These are phyloP conservation scores for Hylia prasina DNA, from an alignment of 2,113 vertebrate species.

Conservation along the genomic window DNA sequence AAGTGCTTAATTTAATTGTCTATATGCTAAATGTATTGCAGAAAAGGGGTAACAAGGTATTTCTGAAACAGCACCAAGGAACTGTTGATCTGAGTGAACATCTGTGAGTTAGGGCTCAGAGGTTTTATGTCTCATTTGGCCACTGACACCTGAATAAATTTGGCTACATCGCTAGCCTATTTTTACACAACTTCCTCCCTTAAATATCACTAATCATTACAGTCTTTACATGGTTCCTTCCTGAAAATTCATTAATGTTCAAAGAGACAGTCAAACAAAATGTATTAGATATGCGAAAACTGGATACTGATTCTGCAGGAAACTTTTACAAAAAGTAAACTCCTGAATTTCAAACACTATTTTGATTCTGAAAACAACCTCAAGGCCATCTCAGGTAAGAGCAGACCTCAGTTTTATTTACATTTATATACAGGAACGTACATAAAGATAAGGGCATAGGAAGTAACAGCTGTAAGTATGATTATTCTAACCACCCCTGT, in stretches of 20 bases:
- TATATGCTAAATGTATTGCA: background rate
- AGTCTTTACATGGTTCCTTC: background rate
- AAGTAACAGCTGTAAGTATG: background rate
- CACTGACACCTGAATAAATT: conserved; percentile 1
- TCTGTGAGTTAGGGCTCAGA: background rate
- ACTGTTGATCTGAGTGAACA: background rate
- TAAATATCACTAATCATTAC: background rate
- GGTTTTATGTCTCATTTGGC: background rate
- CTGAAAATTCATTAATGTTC: background rate
- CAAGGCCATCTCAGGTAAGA: background rate
- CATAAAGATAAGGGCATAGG: background rate
- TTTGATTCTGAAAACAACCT: background rate
- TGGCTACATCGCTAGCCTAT: background rate
- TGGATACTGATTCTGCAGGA: background rate
- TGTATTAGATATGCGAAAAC: background rate
- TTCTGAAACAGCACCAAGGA: background rate
- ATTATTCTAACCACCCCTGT: background rate
- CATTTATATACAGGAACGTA: background rate
- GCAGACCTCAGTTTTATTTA: background rate
- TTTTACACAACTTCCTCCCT: background rate
- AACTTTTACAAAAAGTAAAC: background rate
- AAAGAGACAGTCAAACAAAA: background rate
- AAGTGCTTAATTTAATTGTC: background rate
- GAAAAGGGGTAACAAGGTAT: background rate
- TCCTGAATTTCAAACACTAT: background rate